Base-by-base conservation (phyloP, 30 jellyfish, hydroid and myxozoan species). In the Phacellophora camtschatica region DNA sequence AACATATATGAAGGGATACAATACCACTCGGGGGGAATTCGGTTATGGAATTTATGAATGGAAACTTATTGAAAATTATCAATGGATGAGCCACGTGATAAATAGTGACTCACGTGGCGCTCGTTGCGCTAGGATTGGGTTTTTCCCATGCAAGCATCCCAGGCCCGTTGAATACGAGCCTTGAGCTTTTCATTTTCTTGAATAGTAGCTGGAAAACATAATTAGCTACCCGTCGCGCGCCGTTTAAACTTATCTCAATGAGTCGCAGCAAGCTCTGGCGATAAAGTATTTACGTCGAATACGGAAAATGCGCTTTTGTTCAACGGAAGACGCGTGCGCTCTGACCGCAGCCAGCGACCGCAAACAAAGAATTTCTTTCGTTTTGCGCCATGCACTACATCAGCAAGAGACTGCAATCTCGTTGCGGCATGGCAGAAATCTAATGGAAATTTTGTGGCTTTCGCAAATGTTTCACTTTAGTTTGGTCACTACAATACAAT, bases 221-320 rank as follows among this genome's bases (percentile, higher is more conserved):
- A 6, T 32, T 19, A 23, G 63, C 62, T 49, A 51, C 85, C 85
- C 53, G 85, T 61, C 53, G 85, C 34, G 85, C n/a, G 51, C 35
- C 48, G 53, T 72, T 72, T 41, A 48, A 4, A 3, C 62, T 23
- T 39, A 18, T 13, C n/a, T 48, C 73, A 48, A 29, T 72, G 42
- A 48, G 9, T n/a, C 85, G 16, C 57, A n/a, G 74, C 85, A 20
- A 34, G 74, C 18, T 31, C 25, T 2, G 19, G 24, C 25, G 31
- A 67, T 39, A 35, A 30, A 66, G 46, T 42, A 20, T 23, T 48
- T 4, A 12, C 11, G 5, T 19, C 50, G 15, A 20, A 35, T 35
- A 48, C 67, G 66, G 67, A 50, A 55, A 42, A 74, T 72, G 85
- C 53, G 84, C 84, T 33, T 71, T 71, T 71, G 84, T 71, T 45